Evolutionary conservation across 2,888 invertebrate species (phyloP).

Genomic region (Epirrita christyi): DNA sequence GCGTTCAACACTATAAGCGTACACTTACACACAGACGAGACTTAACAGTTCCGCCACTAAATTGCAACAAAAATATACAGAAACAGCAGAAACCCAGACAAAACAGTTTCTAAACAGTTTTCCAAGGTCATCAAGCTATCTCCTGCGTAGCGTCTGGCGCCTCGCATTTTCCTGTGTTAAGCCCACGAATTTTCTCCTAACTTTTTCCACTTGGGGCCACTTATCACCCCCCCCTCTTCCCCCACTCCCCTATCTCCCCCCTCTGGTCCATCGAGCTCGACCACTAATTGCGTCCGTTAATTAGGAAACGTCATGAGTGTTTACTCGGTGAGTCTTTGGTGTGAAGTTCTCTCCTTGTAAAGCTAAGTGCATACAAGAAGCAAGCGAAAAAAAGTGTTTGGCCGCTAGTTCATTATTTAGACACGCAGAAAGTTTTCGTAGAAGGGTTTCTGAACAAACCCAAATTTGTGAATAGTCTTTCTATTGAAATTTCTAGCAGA

Average conservation of each 20-base stretch:
- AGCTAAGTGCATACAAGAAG: slow-evolving; percentile 41
- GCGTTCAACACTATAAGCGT: too few relatives aligned
- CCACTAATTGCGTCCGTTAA: slow-evolving; percentile 85
- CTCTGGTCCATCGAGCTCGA: slow-evolving; percentile 71
- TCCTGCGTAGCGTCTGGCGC: slow-evolving; percentile 48
- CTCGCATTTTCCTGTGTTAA: slow-evolving; percentile 64
- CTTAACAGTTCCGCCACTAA: too few relatives aligned
- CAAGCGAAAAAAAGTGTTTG: not conserved
- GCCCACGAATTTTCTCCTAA: slow-evolving; percentile 78
- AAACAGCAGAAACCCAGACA: slow-evolving; percentile 16
- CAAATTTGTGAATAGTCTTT: too few relatives aligned
- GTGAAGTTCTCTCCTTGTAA: slow-evolving; percentile 80
- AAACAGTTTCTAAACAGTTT: slow-evolving; percentile 36
- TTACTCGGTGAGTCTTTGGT: slow-evolving; percentile 81
- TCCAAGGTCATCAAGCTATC: slow-evolving; percentile 52
- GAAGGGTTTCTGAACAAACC: too few relatives aligned
- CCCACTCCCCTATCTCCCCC: slow-evolving; percentile 49
- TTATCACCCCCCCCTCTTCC: slow-evolving; percentile 68
- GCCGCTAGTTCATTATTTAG: too few relatives aligned
- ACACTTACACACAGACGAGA: too few relatives aligned
- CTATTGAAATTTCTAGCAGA: too few relatives aligned
- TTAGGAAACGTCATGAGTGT: slow-evolving; percentile 85
- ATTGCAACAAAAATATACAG: not conserved
- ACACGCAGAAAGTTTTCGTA: too few relatives aligned
- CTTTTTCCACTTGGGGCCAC: slow-evolving; percentile 79